A percentile compares a stretch with the other conserved stretches of the same genome.
Evolutionary conservation across 2,888 invertebrate species (phyloP).

Genomic region (Drosophila limbata): DNA sequence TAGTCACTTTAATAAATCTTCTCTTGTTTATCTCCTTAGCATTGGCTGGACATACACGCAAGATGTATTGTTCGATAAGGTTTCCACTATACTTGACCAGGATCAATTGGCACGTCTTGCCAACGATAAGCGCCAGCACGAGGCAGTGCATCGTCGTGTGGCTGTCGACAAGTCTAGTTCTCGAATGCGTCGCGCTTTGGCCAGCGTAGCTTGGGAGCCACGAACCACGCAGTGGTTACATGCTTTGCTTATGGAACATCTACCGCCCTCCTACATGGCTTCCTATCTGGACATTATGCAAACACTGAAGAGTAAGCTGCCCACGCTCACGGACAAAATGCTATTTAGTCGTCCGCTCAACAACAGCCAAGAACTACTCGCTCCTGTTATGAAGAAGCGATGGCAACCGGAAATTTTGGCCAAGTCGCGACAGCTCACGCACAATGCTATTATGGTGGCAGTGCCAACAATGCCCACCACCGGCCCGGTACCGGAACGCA

Average conservation of each 20-base stretch:
- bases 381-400: conserved; percentile 87
- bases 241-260: conserved; percentile 88
- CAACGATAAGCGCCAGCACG: conserved; percentile 87
- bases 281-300: conserved; percentile 92
- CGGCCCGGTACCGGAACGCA: conserved; percentile 86
- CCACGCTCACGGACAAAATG: conserved; percentile 91
- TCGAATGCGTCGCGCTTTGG: conserved; percentile 89
- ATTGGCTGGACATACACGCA: conserved; percentile 88
- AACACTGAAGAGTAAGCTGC: conserved; percentile 89
- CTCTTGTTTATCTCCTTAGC: conserved; percentile 73
- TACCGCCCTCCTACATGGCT: conserved; percentile 89
- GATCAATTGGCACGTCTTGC: conserved; percentile 89
- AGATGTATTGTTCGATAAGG: conserved; percentile 88
- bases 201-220: conserved; percentile 90
- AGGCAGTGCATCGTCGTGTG: conserved; percentile 89
- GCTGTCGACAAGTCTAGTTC: conserved; percentile 90
- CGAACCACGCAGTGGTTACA: conserved; percentile 92
- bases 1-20: neutral
- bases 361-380: conserved; percentile 88
- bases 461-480: conserved; percentile 87
- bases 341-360: conserved; percentile 87
- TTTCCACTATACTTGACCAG: conserved; percentile 88
- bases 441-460: conserved; percentile 89
- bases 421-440: conserved; percentile 89
- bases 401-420: conserved; percentile 91